phyloP scores from a whole-genome alignment of 2,113 vertebrate species.

The Oceanodroma tethys region DNA sequence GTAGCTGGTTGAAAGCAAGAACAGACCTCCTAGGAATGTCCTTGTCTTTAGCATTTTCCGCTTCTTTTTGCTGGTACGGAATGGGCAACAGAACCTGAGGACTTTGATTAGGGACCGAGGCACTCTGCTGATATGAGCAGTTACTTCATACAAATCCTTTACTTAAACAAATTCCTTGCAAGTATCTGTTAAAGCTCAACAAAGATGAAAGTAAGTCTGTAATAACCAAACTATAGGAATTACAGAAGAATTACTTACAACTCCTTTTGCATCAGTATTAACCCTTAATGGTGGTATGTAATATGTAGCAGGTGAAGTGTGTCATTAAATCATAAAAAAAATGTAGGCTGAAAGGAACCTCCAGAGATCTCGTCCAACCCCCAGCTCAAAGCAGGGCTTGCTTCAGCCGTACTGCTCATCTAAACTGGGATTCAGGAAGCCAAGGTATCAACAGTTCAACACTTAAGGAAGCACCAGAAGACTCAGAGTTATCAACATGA shows the following conservation, averaged over 20 bases:
- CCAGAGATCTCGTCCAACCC: no score
- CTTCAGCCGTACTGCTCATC: no score
- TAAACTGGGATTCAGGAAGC: not conserved
- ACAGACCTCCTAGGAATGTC: not conserved
- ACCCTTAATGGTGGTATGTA: accelerated
- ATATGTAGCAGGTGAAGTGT: not conserved
- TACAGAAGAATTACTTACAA: not conserved
- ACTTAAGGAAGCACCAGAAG: not conserved
- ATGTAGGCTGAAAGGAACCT: not conserved
- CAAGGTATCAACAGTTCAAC: not conserved
- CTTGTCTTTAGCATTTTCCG: not conserved
- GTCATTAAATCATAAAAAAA: not conserved
- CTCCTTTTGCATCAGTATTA: not conserved
- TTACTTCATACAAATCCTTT: not conserved
- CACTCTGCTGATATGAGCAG: not conserved
- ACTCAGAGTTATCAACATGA: not conserved
- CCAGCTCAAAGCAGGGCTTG: not conserved
- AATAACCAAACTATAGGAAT: not conserved
- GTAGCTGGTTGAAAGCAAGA: not conserved
- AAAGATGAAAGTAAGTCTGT: not conserved
- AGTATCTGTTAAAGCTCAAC: not conserved
- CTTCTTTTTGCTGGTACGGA: not conserved
- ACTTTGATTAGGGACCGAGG: accelerated
- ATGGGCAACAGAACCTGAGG: not conserved
- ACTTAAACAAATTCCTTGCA: not conserved